Base-by-base conservation (phyloP, 30 jellyfish, hydroid and myxozoan genomes). In the Cassiopea andromeda region DNA sequence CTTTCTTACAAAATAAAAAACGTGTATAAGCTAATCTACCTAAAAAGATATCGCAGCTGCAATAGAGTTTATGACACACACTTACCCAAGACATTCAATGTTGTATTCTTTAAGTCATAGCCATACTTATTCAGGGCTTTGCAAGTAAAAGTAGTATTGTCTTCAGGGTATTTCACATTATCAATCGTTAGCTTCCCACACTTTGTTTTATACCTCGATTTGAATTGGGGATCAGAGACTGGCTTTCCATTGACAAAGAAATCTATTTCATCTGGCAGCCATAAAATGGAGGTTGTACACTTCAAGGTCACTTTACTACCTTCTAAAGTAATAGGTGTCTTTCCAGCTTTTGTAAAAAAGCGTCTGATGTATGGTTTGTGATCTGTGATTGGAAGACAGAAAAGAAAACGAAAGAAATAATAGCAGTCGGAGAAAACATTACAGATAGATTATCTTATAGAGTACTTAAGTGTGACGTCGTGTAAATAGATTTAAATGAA, bases 51-150 rank as follows among this genome's bases (percentile, higher is more conserved):
- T 3, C 7, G 12, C 10, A 3, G 64, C 10, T 54, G 12, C 64
- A 3, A 10, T 54, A 54, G 12, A 54, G 64, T 3, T 10, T 10
- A 54, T 54, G 64, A 54, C 9, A 44, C 1, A 19, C 9, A 69
- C 91, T 69, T 81, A 92, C 98, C 98, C 27, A 64, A 54, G 27
- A 92, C 94, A 1, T 85, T 58, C 46, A 92, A 48, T 5, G 91
- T 87, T 72, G 96, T 84, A 60, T 92, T 87, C 60, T 67, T 84
- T 18, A 83, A 61, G 19, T 75, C 98, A 61, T 87, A 79, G 5
- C 98, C 98, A 82, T 87, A 93, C 90, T 82, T 88, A 64, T 93
- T 93, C 46, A 54, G 77, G 14, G 82, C 67, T 46, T 83, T 83
- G 75, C 98, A 93, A 2, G 94, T 84, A 60, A 87, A 69, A 46